phyloP scores from a whole-genome alignment of 1,140 invertebrate genomes.

The Lordiphosa clarofinis region DNA sequence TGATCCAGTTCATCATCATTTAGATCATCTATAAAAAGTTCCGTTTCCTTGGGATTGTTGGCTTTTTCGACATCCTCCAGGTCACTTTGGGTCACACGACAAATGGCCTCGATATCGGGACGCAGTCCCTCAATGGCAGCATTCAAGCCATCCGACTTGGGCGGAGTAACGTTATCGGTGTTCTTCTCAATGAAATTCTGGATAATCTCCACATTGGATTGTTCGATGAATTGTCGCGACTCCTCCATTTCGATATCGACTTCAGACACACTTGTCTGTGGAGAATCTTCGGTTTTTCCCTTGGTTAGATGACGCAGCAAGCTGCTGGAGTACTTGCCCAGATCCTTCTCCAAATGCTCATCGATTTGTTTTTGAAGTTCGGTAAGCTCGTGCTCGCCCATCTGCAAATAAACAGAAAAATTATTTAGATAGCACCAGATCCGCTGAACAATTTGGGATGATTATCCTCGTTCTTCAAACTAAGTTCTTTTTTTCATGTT shows the following conservation, averaged over 20 bases:
- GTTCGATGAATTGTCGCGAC: slow-evolving; percentile 81
- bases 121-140: slow-evolving; percentile 65
- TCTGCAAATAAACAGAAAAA: slow-evolving; percentile 23
- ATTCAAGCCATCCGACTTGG: slow-evolving; percentile 10
- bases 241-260: slow-evolving; percentile 79
- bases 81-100: slow-evolving; percentile 60
- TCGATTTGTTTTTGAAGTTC: slow-evolving; percentile 89
- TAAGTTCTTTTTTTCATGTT: too few relatives aligned
- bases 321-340: slow-evolving; percentile 76
- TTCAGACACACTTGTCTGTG: slow-evolving; percentile 17
- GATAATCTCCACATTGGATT: slow-evolving; percentile 82
- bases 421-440: too few relatives aligned
- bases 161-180: slow-evolving; percentile 24
- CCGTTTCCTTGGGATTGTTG: slow-evolving; percentile 78
- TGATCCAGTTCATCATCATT: slow-evolving; percentile 93
- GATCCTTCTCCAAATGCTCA: slow-evolving; percentile 85
- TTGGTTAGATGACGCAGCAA: slow-evolving; percentile 43
- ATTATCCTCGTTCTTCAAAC: too few relatives aligned
- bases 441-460: too few relatives aligned
- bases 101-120: slow-evolving; percentile 76
- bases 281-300: slow-evolving; percentile 15
- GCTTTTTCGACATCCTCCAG: slow-evolving; percentile 56
- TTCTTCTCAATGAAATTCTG: slow-evolving; percentile 79
- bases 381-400: slow-evolving; percentile 83
- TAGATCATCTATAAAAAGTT: slow-evolving; percentile 89